These are phyloP conservation scores for Sebastiscus albofasciatus DNA, from an alignment of 2,797 vertebrate genomes.

Conservation along the genomic window DNA sequence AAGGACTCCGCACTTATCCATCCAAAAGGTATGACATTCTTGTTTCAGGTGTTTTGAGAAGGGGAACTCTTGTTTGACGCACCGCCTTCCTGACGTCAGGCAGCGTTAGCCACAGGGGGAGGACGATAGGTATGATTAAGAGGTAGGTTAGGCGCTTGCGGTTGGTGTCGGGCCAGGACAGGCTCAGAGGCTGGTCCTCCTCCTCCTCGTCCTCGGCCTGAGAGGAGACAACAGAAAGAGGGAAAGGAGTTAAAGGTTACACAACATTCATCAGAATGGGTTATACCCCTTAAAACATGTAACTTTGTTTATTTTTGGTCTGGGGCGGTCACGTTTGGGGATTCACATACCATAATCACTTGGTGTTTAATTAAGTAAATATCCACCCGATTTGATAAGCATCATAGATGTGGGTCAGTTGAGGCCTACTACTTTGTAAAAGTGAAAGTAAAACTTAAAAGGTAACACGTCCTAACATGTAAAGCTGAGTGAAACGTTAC, in stretches of 20 bases:
- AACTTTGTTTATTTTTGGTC: not conserved
- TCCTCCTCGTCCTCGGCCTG: slow-evolving; percentile 83
- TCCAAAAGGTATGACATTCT: not conserved
- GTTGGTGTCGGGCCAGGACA: slow-evolving; percentile 88
- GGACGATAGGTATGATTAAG: slow-evolving; percentile 88
- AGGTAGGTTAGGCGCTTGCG: slow-evolving; percentile 91
- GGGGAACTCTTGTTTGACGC: slow-evolving; percentile 2
- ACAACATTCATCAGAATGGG: not conserved
- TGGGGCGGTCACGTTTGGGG: not conserved
- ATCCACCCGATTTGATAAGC: not conserved
- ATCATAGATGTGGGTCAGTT: no score
- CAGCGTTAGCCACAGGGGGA: slow-evolving; percentile 90
- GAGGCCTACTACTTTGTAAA: no score
- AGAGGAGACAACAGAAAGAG: not conserved
- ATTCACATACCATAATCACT: not conserved
- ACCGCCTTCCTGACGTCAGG: slow-evolving; percentile 92
- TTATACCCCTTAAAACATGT: not conserved
- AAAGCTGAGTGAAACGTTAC: no score
- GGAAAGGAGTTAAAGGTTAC: not conserved
- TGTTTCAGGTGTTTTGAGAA: not conserved
- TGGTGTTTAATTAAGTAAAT: not conserved
- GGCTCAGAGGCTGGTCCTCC: slow-evolving; percentile 90
- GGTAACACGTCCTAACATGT: no score
- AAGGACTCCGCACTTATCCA: not conserved
- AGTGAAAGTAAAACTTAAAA: no score